Base-by-base conservation (phyloP, 1,140 invertebrate genomes). In the Lordiphosa collinella region DNA sequence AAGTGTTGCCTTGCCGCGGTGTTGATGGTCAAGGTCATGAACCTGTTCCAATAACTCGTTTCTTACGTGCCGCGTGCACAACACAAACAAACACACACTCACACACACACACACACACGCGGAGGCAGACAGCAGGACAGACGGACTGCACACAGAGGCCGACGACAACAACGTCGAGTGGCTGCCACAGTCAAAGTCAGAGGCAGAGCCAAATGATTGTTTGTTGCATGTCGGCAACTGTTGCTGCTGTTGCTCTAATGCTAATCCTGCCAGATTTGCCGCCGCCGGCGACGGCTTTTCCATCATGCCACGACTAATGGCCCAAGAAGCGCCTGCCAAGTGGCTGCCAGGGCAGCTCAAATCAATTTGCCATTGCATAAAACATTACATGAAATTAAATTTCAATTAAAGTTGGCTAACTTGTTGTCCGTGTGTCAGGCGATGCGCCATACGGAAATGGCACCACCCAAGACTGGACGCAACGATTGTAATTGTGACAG, bases 1-100 rank as follows among this genome's bases (percentile, higher is more conserved):
- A 69, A 61, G 56, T 56, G 76, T 52, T 76, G 76, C 76, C 65
- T 76, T 72, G 67, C 46, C 56, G 52, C 35, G 32, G 47, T 67
- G 75, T 82, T 86, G 75, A 86, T 86, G 82, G 82, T 86, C 82
- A 86, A 86, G 82, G 82, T 86, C 82, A 86, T 86, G 82, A 86
- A 86, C 82, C 82, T 86, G 82, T 86, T 86, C 72, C 80, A 76
- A 80, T 80, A 86, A 86, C 80, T 86, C 64, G 80, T 86, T 86
- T 76, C 75, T 86, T 86, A 80, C 74, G 72, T 84, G 78, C 78
- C 67, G 51, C 68, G 29, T 25, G 34, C 53, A 51, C 52, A 14
- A 44, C 40, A 43, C 50, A 52, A 31, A 64, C 49, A 49, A 53
- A 69, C 22, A 52, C 38, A 69, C 31, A 53, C 18, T 55, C 56